phyloP scores from a whole-genome alignment of 2,797 vertebrate genomes.

The Rhynchonycteris naso region DNA sequence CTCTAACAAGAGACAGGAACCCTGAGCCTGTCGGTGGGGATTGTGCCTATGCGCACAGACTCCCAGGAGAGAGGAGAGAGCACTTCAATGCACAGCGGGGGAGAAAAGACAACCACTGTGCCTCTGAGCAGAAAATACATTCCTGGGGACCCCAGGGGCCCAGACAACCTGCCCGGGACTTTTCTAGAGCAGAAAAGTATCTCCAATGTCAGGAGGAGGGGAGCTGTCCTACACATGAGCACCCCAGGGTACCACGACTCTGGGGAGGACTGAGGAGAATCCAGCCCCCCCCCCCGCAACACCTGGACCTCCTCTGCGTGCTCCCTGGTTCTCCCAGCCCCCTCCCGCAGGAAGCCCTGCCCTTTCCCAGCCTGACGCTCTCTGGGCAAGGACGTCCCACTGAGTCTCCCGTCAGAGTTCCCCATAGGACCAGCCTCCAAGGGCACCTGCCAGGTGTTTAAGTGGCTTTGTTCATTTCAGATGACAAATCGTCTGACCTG shows the following conservation, averaged over 20 bases:
- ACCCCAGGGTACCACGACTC: background rate
- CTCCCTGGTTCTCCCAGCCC: background rate
- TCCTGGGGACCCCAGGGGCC: background rate
- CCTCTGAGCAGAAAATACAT: background rate
- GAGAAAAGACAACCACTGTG: background rate
- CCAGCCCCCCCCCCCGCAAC: background rate
- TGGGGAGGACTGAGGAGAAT: background rate
- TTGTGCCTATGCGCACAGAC: background rate
- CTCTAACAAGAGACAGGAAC: background rate
- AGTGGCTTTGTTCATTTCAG: background rate
- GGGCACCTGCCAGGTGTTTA: background rate
- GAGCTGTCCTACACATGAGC: accelerated
- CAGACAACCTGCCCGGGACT: background rate
- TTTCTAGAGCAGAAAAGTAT: background rate
- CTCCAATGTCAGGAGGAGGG: background rate
- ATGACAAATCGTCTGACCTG: background rate
- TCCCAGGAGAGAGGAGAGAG: background rate
- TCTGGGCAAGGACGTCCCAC: background rate
- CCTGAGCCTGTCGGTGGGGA: accelerated
- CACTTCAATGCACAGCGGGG: background rate
- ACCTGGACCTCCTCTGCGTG: background rate
- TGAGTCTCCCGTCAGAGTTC: background rate
- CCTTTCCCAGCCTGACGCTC: background rate
- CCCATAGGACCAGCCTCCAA: background rate
- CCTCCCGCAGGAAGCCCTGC: background rate